Conservation (phyloP, 2,113 vertebrate genomes). For the Pongo pygmaeus region DNA sequence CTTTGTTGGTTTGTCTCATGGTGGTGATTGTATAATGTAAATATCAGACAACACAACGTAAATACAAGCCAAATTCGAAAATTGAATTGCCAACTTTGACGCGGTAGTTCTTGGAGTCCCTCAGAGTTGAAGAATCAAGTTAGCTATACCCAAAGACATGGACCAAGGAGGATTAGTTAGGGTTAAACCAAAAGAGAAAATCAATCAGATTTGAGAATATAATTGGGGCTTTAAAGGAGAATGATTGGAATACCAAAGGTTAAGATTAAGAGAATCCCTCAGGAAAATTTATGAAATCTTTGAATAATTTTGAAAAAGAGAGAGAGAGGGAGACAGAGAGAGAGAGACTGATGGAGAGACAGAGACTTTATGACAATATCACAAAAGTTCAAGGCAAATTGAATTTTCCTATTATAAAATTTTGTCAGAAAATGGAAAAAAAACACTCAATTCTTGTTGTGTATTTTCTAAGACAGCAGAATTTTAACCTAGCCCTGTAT, state of each 20-base stretch:
- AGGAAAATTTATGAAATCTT: slow-evolving; percentile 13
- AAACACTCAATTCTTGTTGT: not conserved
- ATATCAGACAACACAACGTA: not conserved
- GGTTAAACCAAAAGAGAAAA: slow-evolving; percentile 29
- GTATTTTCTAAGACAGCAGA: not conserved
- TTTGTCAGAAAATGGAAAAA: slow-evolving; percentile 28
- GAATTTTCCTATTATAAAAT: slow-evolving; percentile 28
- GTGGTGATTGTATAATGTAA: not conserved
- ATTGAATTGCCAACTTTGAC: not conserved
- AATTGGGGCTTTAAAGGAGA: not conserved
- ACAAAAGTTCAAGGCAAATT: slow-evolving; percentile 17
- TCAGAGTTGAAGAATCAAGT: not conserved
- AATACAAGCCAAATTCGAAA: not conserved
- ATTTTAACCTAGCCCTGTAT: slow-evolving; percentile 10
- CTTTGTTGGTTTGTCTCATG: not conserved
- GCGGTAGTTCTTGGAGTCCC: not conserved
- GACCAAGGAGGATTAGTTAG: not conserved
- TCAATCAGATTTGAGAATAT: not conserved
- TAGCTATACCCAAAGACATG: not conserved
- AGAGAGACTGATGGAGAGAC: not conserved
- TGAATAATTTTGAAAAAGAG: not conserved
- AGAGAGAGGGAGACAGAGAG: not conserved
- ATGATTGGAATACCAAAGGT: not conserved
- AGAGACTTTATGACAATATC: not conserved
- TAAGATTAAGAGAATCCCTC: not conserved